Conservation (phyloP, 2,888 invertebrate species). For the Capitulum mitella region DNA sequence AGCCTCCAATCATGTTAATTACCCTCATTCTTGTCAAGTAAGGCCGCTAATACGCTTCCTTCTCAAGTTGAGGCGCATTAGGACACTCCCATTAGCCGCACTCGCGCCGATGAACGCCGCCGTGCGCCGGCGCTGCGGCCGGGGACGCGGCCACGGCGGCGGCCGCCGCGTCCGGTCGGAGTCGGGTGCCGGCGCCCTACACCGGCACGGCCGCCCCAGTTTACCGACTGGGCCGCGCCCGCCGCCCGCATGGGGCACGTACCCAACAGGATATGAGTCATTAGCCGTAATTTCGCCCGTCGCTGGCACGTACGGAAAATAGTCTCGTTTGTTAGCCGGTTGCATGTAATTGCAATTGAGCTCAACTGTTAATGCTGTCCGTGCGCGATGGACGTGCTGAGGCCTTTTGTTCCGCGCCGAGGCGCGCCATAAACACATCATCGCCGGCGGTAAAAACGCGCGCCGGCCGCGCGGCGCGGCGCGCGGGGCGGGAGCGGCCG, state of each 20-base stretch:
- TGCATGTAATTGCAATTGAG: conserved; percentile 15
- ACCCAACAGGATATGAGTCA: neutral
- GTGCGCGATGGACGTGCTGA: conserved; percentile 4
- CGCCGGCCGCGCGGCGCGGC: neutral
- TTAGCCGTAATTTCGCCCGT: neutral
- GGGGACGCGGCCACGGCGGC: too few relatives aligned
- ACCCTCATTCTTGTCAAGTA: conserved; percentile 15
- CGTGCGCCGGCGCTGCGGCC: too few relatives aligned
- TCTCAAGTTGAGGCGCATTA: conserved; percentile 18
- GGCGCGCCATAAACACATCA: conserved; percentile 2
- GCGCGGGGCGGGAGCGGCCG: neutral
- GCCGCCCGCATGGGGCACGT: neutral
- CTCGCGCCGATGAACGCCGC: too few relatives aligned
- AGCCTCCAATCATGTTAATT: conserved; percentile 24
- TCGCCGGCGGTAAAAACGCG: neutral
- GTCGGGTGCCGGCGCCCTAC: too few relatives aligned
- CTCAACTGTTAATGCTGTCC: neutral
- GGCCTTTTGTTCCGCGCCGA: neutral
- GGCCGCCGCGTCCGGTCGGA: too few relatives aligned
- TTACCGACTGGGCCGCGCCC: neutral
- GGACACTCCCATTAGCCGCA: neutral
- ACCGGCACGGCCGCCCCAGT: neutral
- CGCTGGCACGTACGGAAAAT: neutral
- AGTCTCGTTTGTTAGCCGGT: neutral
- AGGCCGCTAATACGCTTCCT: conserved; percentile 12